Base-by-base conservation (phyloP, 2,797 vertebrate genomes). In the Chromis chromis region DNA sequence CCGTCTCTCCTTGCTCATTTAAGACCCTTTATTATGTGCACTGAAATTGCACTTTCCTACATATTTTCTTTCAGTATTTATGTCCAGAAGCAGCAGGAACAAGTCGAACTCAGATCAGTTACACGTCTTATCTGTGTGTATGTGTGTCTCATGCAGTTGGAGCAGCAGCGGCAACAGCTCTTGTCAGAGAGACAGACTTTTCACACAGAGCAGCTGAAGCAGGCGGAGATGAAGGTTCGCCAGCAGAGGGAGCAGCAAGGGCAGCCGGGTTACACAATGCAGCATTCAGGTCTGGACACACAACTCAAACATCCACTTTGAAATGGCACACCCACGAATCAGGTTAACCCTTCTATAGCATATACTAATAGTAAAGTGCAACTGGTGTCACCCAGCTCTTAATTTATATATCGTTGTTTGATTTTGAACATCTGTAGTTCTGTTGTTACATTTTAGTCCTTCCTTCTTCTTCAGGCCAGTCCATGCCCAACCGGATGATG, bases 131-230 rank as follows among this genome's bases (percentile, higher is more conserved):
- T 54, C 0, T 48, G 4, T 62, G n/a, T 64, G 33, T 56, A 31
- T 81, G 4, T 78, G 31, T 60, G 11, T 62, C 3, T 52, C 1
- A 1, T 46, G 14, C 64, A 99, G 98, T 74, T 99, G 74, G 98
- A 99, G 87, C 98, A 98, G 86, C 98, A 99, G 93, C 94, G 98
- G 52, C 98, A 99, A 58, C 98, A 99, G 93, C 88, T 99, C 74
- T 94, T 99, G 61, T 95, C 96, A 0, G 98, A 99, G 79, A 94
- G 98, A 53, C 97, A 99, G 91, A 97, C 96, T 50, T 99, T 99
- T 84, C 98, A 99, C 93, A 95, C 96, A 60, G 98, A 99, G 85
- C 98, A 99, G 92, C 94, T 99, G 46, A 99, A 99, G 31, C 97
- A 98, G 0, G 98, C 96, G 0, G 97, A 99, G 81, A 64, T 98